Evolutionary conservation across 1,140 invertebrate genomes (phyloP).

Genomic region (Sinonovacula constricta): DNA sequence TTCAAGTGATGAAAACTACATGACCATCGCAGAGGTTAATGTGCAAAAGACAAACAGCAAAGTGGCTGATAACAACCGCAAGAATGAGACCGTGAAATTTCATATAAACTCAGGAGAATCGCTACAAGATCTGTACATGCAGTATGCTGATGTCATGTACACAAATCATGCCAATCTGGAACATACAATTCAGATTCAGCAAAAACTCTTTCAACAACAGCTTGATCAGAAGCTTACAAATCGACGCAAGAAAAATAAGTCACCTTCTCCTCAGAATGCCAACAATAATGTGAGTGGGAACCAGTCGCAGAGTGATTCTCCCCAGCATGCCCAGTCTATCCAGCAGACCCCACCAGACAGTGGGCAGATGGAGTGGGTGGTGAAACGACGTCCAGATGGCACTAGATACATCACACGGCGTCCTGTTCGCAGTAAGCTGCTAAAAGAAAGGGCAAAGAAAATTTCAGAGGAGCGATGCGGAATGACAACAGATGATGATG

Average conservation of each 20-base stretch:
- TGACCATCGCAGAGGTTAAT: constrained; percentile 54
- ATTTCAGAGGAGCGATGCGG: constrained; percentile 86
- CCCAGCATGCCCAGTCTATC: constrained; percentile 30
- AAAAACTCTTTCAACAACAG: constrained; percentile 83
- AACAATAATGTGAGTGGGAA: constrained; percentile 54
- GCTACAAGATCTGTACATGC: constrained; percentile 75
- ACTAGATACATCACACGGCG: constrained; percentile 88
- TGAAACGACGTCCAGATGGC: constrained; percentile 88
- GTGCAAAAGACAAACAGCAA: constrained; percentile 14
- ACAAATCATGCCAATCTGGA: constrained; percentile 86
- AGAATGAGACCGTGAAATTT: constrained; percentile 48
- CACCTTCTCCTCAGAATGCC: constrained; percentile 58
- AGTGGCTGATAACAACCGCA: constrained; percentile 36
- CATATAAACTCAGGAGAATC: constrained; percentile 69
- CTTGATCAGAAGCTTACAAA: constrained; percentile 71
- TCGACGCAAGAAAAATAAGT: constrained; percentile 38
- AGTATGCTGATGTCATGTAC: constrained; percentile 82
- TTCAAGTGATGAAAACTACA: constrained; percentile 66
- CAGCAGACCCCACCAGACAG: constrained; percentile 64
- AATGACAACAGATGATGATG: constrained; percentile 90
- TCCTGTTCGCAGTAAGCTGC: constrained; percentile 84
- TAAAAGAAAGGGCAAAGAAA: constrained; percentile 85
- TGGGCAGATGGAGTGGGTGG: constrained; percentile 87
- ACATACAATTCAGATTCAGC: constrained; percentile 86
- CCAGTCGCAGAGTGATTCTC: constrained; percentile 58